Evolutionary conservation across 1,140 invertebrate genomes (phyloP), one percentile per base, ranked within the genome.

Genomic region (Drosophila pachea): DNA sequence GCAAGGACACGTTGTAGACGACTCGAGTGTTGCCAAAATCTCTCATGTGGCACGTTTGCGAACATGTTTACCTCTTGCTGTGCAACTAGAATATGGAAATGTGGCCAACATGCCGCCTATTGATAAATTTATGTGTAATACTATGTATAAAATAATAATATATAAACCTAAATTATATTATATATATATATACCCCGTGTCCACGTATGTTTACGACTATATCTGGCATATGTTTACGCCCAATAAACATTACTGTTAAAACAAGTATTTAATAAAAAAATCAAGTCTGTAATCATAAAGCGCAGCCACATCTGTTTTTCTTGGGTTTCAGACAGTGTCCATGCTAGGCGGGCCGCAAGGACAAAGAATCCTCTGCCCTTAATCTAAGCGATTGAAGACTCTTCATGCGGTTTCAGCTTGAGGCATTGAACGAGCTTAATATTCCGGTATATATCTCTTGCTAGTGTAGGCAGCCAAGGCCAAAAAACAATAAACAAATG

Each of bases 61-160:
- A 81, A 81, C 82, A 77, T 62, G 81, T 86, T 86, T 86, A 86
- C 81, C 81, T 86, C 81, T 86, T 72, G 86, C 52, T 77, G 74
- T 74, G 82, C 76, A 86, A 76, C 66, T 81, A 86, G 70, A 74
- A 64, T 73, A 54, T 67, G 52, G 66, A 71, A 67, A 54, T 54
- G 33, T 48, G 67, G 50, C 78, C 58, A 33, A 52, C 58, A 47
- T 66, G 76, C 64, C 60, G 22, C 22, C 22, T 22, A 22, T 22
- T 69, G 54, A 63, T 69, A 63, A 74, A 40, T 74, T 68, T 52
- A 67, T 67, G 55, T 76, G 31, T 75, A 75, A 83, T 64, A 72
- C 59, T 66, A 42, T 83, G 78, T 83, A 67, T 67, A 67, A 55
- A 22, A 48, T 45, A 40, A 14, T 36, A 67, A 60, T 49, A 59